Conservation (phyloP, 2,113 vertebrate species). For the Apus apus region DNA sequence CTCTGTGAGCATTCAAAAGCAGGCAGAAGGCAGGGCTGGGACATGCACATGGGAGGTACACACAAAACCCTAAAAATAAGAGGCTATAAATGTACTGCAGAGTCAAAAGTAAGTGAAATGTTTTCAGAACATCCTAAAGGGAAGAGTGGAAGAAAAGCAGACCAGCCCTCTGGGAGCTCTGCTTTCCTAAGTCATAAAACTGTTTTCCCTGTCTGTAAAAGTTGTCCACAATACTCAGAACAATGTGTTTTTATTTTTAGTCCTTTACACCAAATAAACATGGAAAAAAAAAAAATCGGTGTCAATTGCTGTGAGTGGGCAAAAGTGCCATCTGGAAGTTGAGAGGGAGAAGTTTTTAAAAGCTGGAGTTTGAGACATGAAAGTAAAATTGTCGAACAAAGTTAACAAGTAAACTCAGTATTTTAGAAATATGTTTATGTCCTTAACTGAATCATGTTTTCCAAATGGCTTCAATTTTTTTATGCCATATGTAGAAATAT, state of each 20-base stretch:
- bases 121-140: slow-evolving; percentile 45
- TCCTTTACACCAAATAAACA: slow-evolving; percentile 19
- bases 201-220: slow-evolving; percentile 64
- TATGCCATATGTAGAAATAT: not conserved
- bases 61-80: not conserved
- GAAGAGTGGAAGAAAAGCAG: slow-evolving; percentile 46
- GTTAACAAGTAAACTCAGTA: not conserved
- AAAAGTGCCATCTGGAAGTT: not conserved
- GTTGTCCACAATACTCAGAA: slow-evolving; percentile 48
- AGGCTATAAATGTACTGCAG: slow-evolving; percentile 5
- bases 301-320: not conserved
- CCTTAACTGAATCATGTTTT: not conserved
- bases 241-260: slow-evolving; percentile 63
- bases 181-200: slow-evolving; percentile 68
- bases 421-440: not conserved
- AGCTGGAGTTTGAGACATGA: not conserved
- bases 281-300: not conserved
- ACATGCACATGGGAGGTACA: rapidly evolving
- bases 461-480: not conserved
- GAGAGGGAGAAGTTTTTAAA: not conserved
- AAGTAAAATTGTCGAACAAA: not conserved
- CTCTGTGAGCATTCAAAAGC: not conserved
- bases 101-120: slow-evolving; percentile 27
- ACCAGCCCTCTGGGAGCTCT: slow-evolving; percentile 29
- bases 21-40: not conserved